These are phyloP conservation scores for Pitta sordida DNA, from an alignment of 2,113 vertebrate species.

Conservation along the genomic window DNA sequence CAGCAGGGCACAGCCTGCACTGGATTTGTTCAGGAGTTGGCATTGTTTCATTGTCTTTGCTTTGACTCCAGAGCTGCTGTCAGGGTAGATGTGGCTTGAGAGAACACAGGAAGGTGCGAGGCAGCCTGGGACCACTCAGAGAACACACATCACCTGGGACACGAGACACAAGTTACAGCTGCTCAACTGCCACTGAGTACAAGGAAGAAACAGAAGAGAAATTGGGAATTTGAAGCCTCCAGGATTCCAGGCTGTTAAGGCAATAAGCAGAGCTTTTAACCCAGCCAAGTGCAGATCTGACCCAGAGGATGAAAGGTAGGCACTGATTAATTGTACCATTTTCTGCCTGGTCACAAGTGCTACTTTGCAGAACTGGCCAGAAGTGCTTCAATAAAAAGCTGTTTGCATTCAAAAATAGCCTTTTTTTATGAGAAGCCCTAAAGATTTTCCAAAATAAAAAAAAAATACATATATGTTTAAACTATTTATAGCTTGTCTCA, in stretches of 20 bases:
- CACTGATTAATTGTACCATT: neutral
- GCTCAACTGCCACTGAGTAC: neutral
- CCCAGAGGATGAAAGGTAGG: neutral
- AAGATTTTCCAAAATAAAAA: neutral
- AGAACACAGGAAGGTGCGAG: neutral
- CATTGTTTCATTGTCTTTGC: neutral
- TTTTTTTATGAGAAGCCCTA: neutral
- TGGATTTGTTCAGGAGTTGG: neutral
- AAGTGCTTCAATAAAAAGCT: neutral
- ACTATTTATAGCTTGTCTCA: neutral
- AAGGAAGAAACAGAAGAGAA: neutral
- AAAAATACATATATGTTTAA: neutral
- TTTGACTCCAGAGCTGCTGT: neutral
- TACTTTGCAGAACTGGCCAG: neutral
- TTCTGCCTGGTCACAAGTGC: neutral
- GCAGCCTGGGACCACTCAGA: neutral
- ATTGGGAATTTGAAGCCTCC: neutral
- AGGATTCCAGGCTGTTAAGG: neutral
- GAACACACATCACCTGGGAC: neutral
- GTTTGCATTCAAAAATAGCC: neutral
- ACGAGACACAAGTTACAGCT: neutral
- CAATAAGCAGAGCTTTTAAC: neutral
- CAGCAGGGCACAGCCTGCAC: neutral
- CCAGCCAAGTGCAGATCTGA: neutral
- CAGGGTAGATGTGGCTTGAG: conserved; percentile 18